Conservation (phyloP, 2,888 invertebrate genomes). For the Octonoba sinensis region DNA sequence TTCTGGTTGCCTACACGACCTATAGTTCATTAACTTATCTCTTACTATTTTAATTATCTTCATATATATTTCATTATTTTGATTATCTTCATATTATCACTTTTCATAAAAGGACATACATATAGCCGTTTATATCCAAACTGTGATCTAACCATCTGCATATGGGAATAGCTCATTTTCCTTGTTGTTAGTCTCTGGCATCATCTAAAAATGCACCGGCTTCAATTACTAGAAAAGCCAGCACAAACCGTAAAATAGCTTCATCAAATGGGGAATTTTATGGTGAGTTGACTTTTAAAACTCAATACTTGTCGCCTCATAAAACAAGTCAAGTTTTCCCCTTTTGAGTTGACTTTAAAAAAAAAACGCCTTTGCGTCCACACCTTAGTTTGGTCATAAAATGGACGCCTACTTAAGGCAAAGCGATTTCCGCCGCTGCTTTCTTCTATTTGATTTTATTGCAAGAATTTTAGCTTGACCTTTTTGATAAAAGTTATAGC, state of each 20-base stretch:
- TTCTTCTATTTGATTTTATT: constrained; percentile 17
- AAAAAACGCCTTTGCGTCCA: constrained; percentile 2
- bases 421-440: background rate
- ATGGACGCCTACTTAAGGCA: constrained; percentile 29
- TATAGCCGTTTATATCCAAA: too few relatives aligned
- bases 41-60: too few relatives aligned
- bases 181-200: too few relatives aligned
- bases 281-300: constrained; percentile 54
- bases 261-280: constrained; percentile 51
- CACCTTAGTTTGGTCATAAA: constrained; percentile 47
- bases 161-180: too few relatives aligned
- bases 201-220: too few relatives aligned
- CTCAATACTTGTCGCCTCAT: constrained; percentile 55
- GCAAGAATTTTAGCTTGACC: constrained; percentile 4
- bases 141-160: too few relatives aligned
- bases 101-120: too few relatives aligned
- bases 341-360: constrained; percentile 5
- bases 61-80: too few relatives aligned
- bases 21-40: too few relatives aligned
- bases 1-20: too few relatives aligned
- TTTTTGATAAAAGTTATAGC: constrained; percentile 10
- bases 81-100: too few relatives aligned
- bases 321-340: constrained; percentile 41
- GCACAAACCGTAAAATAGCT: background rate
- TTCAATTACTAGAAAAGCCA: too few relatives aligned